These are phyloP conservation scores for Rhombomys opimus DNA, from an alignment of 2,113 vertebrate genomes.

Conservation along the genomic window DNA sequence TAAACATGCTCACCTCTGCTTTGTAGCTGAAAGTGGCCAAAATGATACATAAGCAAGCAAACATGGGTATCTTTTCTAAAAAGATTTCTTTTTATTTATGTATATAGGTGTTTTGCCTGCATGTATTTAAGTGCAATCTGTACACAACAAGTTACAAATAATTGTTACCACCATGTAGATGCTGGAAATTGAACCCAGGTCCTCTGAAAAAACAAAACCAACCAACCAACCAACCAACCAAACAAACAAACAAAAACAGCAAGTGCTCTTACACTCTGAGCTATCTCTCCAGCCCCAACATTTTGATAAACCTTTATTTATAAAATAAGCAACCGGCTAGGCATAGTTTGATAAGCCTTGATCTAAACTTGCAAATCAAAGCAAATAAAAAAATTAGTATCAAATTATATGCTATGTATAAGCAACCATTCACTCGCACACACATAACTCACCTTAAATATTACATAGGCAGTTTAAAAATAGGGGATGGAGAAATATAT, in stretches of 20 bases:
- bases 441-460: not conserved
- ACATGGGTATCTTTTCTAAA: not conserved
- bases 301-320: not conserved
- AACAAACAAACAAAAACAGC: no score
- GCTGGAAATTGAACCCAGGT: not conserved
- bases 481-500: no score
- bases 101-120: not conserved
- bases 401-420: not conserved
- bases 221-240: no score
- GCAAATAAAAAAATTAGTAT: not conserved
- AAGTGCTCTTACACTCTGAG: not conserved
- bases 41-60: not conserved
- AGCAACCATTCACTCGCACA: not conserved
- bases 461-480: not conserved
- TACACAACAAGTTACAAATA: not conserved
- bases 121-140: not conserved
- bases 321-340: not conserved
- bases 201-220: not conserved
- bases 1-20: not conserved
- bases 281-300: not conserved
- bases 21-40: not conserved
- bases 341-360: not conserved
- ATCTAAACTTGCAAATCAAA: not conserved
- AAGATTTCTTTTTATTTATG: not conserved
- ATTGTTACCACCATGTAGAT: not conserved